phyloP scores from a whole-genome alignment of 2,888 invertebrate genomes.

The Lysandra coridon region DNA sequence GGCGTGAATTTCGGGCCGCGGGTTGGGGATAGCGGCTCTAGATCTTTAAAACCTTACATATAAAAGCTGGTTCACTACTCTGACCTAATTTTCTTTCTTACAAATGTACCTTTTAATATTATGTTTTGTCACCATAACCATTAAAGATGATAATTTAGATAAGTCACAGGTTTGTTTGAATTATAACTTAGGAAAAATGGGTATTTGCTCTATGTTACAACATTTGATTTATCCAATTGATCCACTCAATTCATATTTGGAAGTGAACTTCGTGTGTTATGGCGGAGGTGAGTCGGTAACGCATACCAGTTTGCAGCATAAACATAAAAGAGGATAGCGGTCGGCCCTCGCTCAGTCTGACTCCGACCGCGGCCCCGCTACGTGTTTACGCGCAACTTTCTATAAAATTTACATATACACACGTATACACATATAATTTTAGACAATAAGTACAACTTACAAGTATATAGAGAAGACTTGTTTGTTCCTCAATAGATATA shows the following conservation, averaged over 20 bases:
- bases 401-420: background rate
- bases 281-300: constrained; percentile 42
- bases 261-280: background rate
- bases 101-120: background rate
- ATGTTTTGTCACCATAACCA: background rate
- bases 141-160: too few relatives aligned
- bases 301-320: constrained; percentile 69
- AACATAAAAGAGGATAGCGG: constrained; percentile 75
- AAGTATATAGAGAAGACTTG: background rate
- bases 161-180: too few relatives aligned
- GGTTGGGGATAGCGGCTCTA: too few relatives aligned
- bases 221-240: too few relatives aligned
- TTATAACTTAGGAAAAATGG: too few relatives aligned
- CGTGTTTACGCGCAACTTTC: constrained; percentile 34
- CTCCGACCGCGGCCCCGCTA: constrained; percentile 50
- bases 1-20: too few relatives aligned
- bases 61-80: background rate
- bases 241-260: background rate
- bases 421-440: background rate
- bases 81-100: background rate
- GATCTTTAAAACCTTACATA: background rate
- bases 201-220: too few relatives aligned
- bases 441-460: background rate
- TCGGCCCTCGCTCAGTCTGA: constrained; percentile 67
- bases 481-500: background rate